phyloP scores from a whole-genome alignment of 2,888 invertebrate species.

The Drosophila formosana region DNA sequence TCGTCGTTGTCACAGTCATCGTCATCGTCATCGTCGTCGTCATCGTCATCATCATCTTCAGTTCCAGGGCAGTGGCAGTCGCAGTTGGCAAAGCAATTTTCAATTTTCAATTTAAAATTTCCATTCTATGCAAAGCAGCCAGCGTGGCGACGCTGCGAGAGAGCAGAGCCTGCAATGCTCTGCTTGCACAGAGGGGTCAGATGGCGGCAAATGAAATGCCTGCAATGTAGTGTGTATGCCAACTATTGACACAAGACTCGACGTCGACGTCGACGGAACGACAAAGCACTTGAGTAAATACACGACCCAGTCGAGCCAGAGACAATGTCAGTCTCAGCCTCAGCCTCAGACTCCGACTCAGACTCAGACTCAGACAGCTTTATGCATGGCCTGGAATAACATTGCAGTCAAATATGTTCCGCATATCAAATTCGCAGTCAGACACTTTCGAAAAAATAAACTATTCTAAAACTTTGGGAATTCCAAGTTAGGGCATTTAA shows the following conservation, averaged over 20 bases:
- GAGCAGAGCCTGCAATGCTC: background rate
- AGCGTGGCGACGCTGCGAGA: conserved; percentile 18
- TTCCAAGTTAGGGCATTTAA: background rate
- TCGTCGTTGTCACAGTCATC: background rate
- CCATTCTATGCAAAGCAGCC: conserved; percentile 70
- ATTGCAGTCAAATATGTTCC: conserved; percentile 35
- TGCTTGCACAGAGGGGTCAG: background rate
- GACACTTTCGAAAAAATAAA: background rate
- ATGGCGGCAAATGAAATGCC: conserved; percentile 31
- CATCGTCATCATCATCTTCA: background rate
- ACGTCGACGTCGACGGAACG: conserved; percentile 54
- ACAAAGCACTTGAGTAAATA: conserved; percentile 75
- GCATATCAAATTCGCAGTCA: conserved; percentile 24
- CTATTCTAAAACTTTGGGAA: background rate
- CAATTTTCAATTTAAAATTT: conserved; percentile 75
- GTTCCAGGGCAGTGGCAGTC: conserved; percentile 14
- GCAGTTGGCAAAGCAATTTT: conserved; percentile 60
- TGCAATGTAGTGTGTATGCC: conserved; percentile 70
- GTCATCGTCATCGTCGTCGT: background rate
- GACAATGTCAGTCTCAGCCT: conserved; percentile 49
- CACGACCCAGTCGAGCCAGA: conserved; percentile 43
- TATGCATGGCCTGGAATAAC: conserved; percentile 7
- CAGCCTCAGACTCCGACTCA: too few species aligned
- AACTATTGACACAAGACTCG: conserved; percentile 76
- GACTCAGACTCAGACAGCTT: conserved; percentile 12